phyloP scores from a whole-genome alignment of 2,797 vertebrate genomes.

The Tadarida brasiliensis region DNA sequence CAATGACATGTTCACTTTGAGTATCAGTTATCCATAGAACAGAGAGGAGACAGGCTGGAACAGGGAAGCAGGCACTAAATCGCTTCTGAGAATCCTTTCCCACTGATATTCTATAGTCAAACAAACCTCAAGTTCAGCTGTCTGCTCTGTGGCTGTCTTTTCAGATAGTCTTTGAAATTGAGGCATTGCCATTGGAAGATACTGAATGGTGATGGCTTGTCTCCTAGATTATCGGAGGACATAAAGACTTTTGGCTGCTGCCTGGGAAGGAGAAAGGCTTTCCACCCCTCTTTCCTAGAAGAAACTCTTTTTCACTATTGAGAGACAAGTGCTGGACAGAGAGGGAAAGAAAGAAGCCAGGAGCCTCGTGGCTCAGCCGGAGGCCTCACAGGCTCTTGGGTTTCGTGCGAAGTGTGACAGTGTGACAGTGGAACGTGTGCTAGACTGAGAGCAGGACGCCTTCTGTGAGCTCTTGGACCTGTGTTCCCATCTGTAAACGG shows the following conservation, averaged over 20 bases:
- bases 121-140: background rate
- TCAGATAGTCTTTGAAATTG: background rate
- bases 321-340: slow-evolving; percentile 50
- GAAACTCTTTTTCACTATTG: background rate
- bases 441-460: slow-evolving; percentile 64
- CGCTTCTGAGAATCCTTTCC: background rate
- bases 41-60: background rate
- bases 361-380: slow-evolving; percentile 10
- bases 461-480: slow-evolving; percentile 74
- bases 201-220: background rate
- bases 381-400: background rate
- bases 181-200: background rate
- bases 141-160: background rate
- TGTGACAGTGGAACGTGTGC: slow-evolving; percentile 9
- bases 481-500: slow-evolving; percentile 73
- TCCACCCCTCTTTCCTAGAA: background rate
- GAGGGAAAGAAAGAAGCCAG: slow-evolving; percentile 44
- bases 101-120: background rate
- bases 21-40: background rate
- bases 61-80: background rate
- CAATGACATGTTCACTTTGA: background rate
- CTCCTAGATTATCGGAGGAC: background rate
- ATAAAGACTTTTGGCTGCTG: background rate
- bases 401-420: slow-evolving; percentile 39
- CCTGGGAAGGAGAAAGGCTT: background rate